Base-by-base conservation (phyloP, 2,888 invertebrate species). In the Dinocampus coccinellae region DNA sequence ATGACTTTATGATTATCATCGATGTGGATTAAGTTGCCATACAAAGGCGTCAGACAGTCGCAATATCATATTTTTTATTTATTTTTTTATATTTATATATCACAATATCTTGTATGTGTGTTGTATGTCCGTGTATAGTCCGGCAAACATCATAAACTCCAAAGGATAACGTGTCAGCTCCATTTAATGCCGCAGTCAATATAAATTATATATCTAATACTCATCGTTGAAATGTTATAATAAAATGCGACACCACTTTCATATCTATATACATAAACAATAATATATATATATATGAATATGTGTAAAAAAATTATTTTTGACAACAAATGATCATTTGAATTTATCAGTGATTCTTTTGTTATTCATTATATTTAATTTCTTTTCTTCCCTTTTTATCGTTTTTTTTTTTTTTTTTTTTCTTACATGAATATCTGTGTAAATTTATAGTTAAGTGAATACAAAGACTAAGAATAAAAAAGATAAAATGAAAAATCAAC, bases 121-220 rank as follows among this genome's bases (percentile, higher is more conserved):
- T n/a, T n/a, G n/a, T n/a, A n/a, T n/a, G 42, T 47, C 16, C 47
- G 20, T 47, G 47, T 7, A 47, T 47, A 47, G 47, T 66, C 66
- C 67, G 67, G 68, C 70, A 75, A 77, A 77, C 76, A 73, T 79
- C 78, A 69, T 78, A 79, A 78, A 79, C 77, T 70, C 72, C 57
- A 57, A 64, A 76, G 78, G 75, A 78, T 78, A 78, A 74, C 70
- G 66, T 66, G 70, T 65, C 53, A 42, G 42, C 71, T 70, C 61
- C 67, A 72, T 76, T 75, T 68, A 74, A 74, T 71, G 76, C 52
- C 39, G 36, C 55, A 53, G 69, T 69, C 63, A 61, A 72, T 66
- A 73, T 75, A 77, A 77, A 77, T 77, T 77, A 77, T 70, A 77
- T 76, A 72, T 62, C 26, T 34, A 42, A 52, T 39, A n/a, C 47